Evolutionary conservation across 2,888 invertebrate genomes (phyloP).

Genomic region (Philereme transversata): DNA sequence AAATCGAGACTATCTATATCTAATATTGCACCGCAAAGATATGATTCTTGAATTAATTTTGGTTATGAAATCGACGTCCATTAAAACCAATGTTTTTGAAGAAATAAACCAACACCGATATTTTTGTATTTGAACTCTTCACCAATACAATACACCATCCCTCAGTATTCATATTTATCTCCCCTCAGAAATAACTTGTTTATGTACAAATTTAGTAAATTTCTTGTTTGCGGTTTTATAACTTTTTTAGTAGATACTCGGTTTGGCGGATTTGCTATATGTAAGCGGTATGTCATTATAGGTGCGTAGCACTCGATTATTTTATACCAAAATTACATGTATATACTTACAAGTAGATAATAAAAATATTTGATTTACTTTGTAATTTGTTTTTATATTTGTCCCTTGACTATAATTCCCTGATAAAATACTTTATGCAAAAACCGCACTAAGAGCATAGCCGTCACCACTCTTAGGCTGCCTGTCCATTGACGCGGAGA

Average conservation of each 20-base stretch:
- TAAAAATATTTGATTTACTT: slow-evolving; percentile 68
- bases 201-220: not conserved
- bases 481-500: too few relatives aligned
- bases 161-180: not conserved
- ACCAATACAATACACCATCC: not conserved
- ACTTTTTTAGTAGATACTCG: not conserved
- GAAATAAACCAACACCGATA: not conserved
- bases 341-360: slow-evolving; percentile 49
- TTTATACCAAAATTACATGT: slow-evolving; percentile 63
- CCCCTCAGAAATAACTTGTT: too few relatives aligned
- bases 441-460: too few relatives aligned
- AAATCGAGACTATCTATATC: not conserved
- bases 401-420: not conserved
- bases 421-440: not conserved
- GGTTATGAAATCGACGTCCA: not conserved
- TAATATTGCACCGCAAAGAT: not conserved
- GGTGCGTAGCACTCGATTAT: slow-evolving; percentile 68
- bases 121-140: not conserved
- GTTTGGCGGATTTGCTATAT: not conserved
- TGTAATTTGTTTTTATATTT: slow-evolving; percentile 54
- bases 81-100: not conserved
- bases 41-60: too few relatives aligned
- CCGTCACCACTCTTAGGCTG: too few relatives aligned
- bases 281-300: slow-evolving; percentile 35
- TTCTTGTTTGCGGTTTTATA: not conserved